phyloP scores from a whole-genome alignment of 2,888 invertebrate species.

The Pilophorus perplexus region DNA sequence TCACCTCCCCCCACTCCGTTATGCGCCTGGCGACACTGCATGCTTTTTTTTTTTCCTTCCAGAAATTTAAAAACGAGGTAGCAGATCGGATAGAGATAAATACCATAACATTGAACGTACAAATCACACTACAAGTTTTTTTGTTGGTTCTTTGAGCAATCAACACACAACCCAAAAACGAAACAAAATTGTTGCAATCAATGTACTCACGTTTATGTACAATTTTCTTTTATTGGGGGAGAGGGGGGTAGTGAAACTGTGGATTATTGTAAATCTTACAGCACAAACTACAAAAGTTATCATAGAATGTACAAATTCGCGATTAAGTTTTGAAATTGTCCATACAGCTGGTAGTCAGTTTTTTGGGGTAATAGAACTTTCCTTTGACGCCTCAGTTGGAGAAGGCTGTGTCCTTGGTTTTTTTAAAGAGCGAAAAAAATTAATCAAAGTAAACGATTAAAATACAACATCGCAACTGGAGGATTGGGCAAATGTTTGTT shows the following conservation, averaged over 20 bases:
- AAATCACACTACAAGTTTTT: slow-evolving; percentile 7
- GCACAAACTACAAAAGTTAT: slow-evolving; percentile 12
- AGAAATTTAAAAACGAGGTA: background rate
- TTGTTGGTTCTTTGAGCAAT: slow-evolving; percentile 39
- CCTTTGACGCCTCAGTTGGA: too few species aligned
- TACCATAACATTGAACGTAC: slow-evolving; percentile 27
- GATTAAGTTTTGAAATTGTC: slow-evolving; percentile 12
- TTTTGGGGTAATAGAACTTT: too few species aligned
- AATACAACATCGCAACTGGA: too few species aligned
- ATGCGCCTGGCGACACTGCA: too few species aligned
- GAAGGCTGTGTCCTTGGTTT: too few species aligned
- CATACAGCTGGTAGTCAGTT: too few species aligned
- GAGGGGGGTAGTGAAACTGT: background rate
- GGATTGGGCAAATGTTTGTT: too few species aligned
- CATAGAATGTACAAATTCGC: slow-evolving; percentile 11
- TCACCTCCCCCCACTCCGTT: too few species aligned
- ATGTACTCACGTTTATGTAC: slow-evolving; percentile 19
- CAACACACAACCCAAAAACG: slow-evolving; percentile 35
- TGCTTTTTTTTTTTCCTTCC: background rate
- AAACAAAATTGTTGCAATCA: slow-evolving; percentile 33
- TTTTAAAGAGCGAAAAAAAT: too few species aligned
- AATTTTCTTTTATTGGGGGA: slow-evolving; percentile 4
- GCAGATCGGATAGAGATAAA: too few species aligned
- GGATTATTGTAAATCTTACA: background rate
- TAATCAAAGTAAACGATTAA: too few species aligned